Evolutionary conservation across 1,140 invertebrate genomes (phyloP), one percentile per base, ranked within the genome.

Genomic region (Pseudomyrmex concolor): DNA sequence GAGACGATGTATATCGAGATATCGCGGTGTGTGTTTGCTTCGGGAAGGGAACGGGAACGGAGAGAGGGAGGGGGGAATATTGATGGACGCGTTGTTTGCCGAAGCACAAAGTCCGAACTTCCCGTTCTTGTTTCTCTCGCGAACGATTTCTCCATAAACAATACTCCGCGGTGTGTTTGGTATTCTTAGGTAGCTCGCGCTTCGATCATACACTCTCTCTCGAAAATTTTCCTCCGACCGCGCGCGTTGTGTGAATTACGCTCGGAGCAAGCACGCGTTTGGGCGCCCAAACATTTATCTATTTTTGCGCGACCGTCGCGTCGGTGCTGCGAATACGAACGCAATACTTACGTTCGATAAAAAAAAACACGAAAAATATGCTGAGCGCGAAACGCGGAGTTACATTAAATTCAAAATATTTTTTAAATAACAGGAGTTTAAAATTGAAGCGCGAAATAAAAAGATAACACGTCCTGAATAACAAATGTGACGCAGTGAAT

Each of bases 131-230:
- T 34, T 34, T 34, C 34, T 34, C 34, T 34, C 78, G 48, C 81
- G 13, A 64, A 66, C 51, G 71, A 59, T 43, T 59, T 48, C 62
- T 68, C 51, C 17, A 68, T 87, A 87, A 87, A 87, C 73, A 86
- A 80, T 87, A 87, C 70, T 22, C 59, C 34, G n/a, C 19, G 45
- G 3, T 51, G 8, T 51, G 45, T 84, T 87, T 78, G 67, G 51
- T 87, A 80, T 87, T 80, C 82, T 80, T 78, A 68, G 73, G 55
- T 59, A 60, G 34, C 34, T 7, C 55, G 19, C 71, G 43, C 72
- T 77, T 71, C 25, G 78, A 57, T 67, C 62, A 57, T 81, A 89
- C 83, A 89, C 63, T 73, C 25, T 34, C 25, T 34, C 34, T 34
- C 5, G 34, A 81, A 87, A 84, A 68, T 73, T 62, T 45, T 57